Base-by-base conservation (phyloP, 2,888 invertebrate species). In the Oscheius onirici region DNA sequence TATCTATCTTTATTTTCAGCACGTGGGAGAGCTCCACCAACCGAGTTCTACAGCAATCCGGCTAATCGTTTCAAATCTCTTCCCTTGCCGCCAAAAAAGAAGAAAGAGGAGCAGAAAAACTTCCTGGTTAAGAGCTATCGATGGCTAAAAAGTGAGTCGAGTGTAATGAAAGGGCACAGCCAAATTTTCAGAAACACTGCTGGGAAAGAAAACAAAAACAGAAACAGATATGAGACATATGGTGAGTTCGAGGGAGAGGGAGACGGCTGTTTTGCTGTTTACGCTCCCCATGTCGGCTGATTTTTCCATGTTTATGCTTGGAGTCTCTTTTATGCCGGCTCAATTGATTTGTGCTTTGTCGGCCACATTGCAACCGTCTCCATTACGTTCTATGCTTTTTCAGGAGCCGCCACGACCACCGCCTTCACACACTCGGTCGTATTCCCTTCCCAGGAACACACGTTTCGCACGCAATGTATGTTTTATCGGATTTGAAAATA, bases 371-470 rank as follows among this genome's bases (percentile, higher is more conserved):
- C 34, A 34, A 34, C 34, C 34, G 34, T 34, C 34, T 34, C 34
- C 34, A 34, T 34, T 34, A 34, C 34, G 8, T 3, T 8, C 34
- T 34, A 20, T 41, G 6, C 15, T 22, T n/a, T 58, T 63, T 63
- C 63, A 63, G 63, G 63, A 63, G 17, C 46, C 22, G 10, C 63
- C 46, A 20, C 22, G 43, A 20, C 43, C 34, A 15, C 60, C 43
- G 3, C 24, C 40, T 8, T 22, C 41, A 8, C 63, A 63, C 49
- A 26, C 26, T 20, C 46, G 63, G 17, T 44, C 63, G 17, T 28
- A 49, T 28, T 63, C 63, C 28, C 63, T 63, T 15, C 63, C 63
- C 20, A 13, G 63, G 20, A 63, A 63, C 26, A 63, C 63, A 8
- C 46, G 46, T 26, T 63, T 63, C 34, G 22, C 44, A 46, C 41